Percentiles rank a stretch among this genome's conserved stretches.
phyloP scores from a whole-genome alignment of 2,888 invertebrate genomes.

The Galeruca laticollis region DNA sequence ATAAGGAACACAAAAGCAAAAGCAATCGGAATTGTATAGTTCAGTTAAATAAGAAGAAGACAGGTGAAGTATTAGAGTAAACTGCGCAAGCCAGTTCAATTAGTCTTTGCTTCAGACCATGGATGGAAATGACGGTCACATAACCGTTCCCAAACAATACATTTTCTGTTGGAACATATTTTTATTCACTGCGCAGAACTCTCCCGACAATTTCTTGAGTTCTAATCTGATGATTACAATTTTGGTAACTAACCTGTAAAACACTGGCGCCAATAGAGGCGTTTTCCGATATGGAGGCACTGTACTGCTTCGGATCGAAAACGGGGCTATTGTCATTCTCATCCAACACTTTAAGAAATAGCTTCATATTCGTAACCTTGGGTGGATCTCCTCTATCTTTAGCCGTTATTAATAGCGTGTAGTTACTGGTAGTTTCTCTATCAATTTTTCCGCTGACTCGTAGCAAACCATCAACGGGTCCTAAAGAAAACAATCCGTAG shows the following conservation, averaged over 20 bases:
- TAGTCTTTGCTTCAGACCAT: too few species aligned
- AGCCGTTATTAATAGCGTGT: constrained; percentile 83
- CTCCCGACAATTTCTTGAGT: too few species aligned
- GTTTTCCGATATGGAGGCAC: constrained; percentile 91
- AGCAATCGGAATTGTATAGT: too few species aligned
- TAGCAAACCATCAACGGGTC: constrained; percentile 88
- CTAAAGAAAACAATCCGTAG: constrained; percentile 82
- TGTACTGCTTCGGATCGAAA: constrained; percentile 90
- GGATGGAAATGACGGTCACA: too few species aligned
- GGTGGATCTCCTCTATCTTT: constrained; percentile 90
- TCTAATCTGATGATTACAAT: too few species aligned
- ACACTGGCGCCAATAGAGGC: constrained; percentile 94
- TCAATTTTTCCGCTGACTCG: constrained; percentile 89
- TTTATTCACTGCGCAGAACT: too few species aligned
- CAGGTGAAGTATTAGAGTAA: too few species aligned
- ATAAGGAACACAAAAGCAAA: too few species aligned
- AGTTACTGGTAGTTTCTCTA: constrained; percentile 82
- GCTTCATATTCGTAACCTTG: constrained; percentile 75
- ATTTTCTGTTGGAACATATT: too few species aligned
- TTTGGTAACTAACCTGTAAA: constrained; percentile 73
- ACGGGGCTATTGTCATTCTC: constrained; percentile 92
- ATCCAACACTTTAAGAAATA: constrained; percentile 82
- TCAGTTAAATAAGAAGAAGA: too few species aligned
- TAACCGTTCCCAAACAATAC: too few species aligned
- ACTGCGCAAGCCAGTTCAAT: too few species aligned